Evolutionary conservation across 2,888 invertebrate genomes (phyloP).

Genomic region (Apotomis turbidana): DNA sequence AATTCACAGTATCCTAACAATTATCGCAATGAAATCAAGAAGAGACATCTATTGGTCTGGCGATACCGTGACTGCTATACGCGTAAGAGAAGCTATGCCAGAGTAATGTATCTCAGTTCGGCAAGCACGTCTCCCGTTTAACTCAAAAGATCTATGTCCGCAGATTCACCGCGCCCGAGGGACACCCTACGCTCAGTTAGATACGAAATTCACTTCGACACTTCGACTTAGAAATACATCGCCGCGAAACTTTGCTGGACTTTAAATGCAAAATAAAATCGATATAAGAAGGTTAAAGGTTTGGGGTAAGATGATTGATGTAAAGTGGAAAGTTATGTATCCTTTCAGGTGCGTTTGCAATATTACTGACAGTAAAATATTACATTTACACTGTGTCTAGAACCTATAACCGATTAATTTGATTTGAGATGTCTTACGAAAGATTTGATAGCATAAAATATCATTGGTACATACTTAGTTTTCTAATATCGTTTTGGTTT

Average conservation of each 20-base stretch:
- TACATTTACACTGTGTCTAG: too few species aligned
- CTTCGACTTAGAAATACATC: slow-evolving; percentile 38
- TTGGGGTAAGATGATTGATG: slow-evolving; percentile 5
- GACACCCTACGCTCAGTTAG: slow-evolving; percentile 42
- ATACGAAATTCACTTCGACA: slow-evolving; percentile 42
- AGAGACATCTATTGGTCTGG: too few species aligned
- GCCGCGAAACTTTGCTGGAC: slow-evolving; percentile 39
- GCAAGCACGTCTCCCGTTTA: slow-evolving; percentile 41
- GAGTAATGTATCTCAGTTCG: slow-evolving; percentile 30
- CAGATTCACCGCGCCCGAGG: slow-evolving; percentile 35
- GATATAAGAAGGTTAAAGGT: slow-evolving; percentile 11
- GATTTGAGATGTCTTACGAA: too few species aligned
- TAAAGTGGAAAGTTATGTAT: neutral
- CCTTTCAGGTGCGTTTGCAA: slow-evolving; percentile 6
- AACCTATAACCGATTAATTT: too few species aligned
- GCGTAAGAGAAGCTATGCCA: slow-evolving; percentile 13
- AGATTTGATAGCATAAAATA: too few species aligned
- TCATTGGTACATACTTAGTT: too few species aligned
- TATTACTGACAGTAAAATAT: too few species aligned
- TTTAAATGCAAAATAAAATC: slow-evolving; percentile 40
- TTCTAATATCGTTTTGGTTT: too few species aligned
- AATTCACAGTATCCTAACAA: too few species aligned
- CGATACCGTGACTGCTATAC: slow-evolving; percentile 1
- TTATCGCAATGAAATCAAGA: too few species aligned
- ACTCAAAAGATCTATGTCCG: slow-evolving; percentile 42